phyloP scores from a whole-genome alignment of 2,797 vertebrate genomes.

The Syngnathus rostellatus region DNA sequence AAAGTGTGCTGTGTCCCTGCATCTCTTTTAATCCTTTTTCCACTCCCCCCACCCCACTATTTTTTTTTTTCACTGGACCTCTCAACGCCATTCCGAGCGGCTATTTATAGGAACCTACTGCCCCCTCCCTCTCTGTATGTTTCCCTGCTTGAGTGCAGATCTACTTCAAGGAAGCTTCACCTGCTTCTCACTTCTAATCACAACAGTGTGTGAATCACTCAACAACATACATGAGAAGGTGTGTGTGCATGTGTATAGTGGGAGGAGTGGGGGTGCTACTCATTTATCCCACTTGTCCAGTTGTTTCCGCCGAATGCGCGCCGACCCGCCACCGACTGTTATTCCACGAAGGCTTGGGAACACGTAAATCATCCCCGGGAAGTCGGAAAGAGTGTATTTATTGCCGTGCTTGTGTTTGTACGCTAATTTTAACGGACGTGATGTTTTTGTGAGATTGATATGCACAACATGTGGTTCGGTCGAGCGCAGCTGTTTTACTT shows the following conservation, averaged over 20 bases:
- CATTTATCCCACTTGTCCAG: conserved; percentile 56
- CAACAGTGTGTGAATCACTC: conserved; percentile 33
- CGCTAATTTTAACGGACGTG: conserved; percentile 24
- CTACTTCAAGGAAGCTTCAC: conserved; percentile 30
- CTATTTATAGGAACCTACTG: conserved; percentile 69
- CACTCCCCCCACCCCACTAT: conserved; percentile 55
- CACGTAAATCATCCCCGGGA: conserved; percentile 45
- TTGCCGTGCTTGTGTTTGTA: not conserved
- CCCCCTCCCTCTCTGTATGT: conserved; percentile 19
- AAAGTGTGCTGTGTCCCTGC: conserved; percentile 45
- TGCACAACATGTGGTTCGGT: conserved; percentile 8
- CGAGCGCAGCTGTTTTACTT: conserved; percentile 25
- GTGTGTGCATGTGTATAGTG: conserved; percentile 9
- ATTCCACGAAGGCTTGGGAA: conserved; percentile 44
- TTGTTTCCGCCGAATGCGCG: conserved; percentile 47
- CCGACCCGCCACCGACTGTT: conserved; percentile 29
- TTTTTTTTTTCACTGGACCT: conserved; percentile 63
- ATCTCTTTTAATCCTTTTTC: conserved; percentile 72
- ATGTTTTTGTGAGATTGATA: conserved; percentile 19
- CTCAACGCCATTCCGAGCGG: conserved; percentile 69
- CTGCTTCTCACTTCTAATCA: conserved; percentile 44
- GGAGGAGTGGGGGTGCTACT: conserved; percentile 22
- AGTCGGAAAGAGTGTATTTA: conserved; percentile 29
- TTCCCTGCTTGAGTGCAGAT: conserved; percentile 29
- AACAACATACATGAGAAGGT: conserved; percentile 41